Conservation (phyloP, 1,140 invertebrate genomes). For the Lasaia peninsularis region DNA sequence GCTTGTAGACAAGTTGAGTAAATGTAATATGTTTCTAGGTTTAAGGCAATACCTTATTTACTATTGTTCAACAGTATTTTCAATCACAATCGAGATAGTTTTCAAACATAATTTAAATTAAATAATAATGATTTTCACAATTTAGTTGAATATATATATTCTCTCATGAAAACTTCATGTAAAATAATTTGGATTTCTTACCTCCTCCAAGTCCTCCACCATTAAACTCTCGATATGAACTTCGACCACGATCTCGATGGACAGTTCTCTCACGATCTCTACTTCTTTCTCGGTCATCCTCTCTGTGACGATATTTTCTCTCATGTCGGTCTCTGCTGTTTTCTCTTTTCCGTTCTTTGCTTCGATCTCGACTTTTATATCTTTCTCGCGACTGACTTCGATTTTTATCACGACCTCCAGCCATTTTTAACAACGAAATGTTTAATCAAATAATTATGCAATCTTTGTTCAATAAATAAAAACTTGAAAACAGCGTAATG, state of each 20-base stretch:
- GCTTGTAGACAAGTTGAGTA: no score
- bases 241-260: constrained; percentile 32
- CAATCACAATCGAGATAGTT: no score
- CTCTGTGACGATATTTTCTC: constrained; percentile 12
- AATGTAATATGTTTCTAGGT: no score
- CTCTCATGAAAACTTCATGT: constrained; percentile 8
- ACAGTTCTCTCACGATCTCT: constrained; percentile 17
- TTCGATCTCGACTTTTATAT: constrained; percentile 30
- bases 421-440: constrained; percentile 14
- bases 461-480: not conserved
- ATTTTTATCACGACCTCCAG: constrained; percentile 27
- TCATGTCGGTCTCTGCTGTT: constrained; percentile 23
- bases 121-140: no score
- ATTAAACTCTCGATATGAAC: constrained; percentile 42
- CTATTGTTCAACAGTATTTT: no score
- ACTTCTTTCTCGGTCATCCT: constrained; percentile 14
- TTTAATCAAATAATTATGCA: no score
- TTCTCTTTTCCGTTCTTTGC: constrained; percentile 29
- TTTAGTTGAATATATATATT: no score
- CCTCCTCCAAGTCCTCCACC: constrained; percentile 48
- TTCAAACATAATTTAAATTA: no score
- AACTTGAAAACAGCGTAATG: not conserved
- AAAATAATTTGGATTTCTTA: constrained; percentile 12
- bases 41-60: no score
- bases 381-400: constrained; percentile 29